These are phyloP conservation scores for Yponomeuta plumbellus DNA, from an alignment of 2,888 invertebrate species.

Conservation along the genomic window DNA sequence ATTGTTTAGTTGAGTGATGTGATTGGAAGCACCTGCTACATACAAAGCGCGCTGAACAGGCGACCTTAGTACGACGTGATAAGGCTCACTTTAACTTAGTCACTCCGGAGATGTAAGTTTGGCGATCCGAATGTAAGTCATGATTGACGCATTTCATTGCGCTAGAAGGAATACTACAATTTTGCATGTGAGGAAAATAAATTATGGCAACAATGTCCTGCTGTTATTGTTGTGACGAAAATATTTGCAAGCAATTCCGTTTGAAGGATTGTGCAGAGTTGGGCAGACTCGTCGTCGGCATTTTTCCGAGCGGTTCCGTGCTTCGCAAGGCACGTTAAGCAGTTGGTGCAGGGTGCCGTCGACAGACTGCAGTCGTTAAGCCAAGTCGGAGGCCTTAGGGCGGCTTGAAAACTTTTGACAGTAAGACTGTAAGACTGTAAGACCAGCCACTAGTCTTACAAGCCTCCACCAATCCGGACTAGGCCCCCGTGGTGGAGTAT, in stretches of 20 bases:
- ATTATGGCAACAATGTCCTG: neutral
- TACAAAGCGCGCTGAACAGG: neutral
- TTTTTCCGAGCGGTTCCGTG: too few species aligned
- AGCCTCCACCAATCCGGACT: too few species aligned
- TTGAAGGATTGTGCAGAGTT: neutral
- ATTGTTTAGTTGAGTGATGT: neutral
- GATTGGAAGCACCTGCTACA: neutral
- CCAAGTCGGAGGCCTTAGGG: too few species aligned
- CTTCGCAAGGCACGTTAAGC: too few species aligned
- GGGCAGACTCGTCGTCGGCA: neutral
- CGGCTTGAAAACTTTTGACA: too few species aligned
- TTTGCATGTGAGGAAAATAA: slow-evolving; percentile 5
- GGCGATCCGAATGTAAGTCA: slow-evolving; percentile 8
- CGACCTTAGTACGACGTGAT: neutral
- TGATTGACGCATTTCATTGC: slow-evolving; percentile 9
- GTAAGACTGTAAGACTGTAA: too few species aligned
- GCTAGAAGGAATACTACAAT: slow-evolving; percentile 2
- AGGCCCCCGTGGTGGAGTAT: too few species aligned
- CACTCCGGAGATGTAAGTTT: neutral
- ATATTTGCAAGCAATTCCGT: slow-evolving; percentile 1
- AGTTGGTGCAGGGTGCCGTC: too few species aligned
- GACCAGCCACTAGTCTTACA: too few species aligned
- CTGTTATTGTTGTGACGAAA: neutral
- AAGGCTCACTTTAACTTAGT: neutral
- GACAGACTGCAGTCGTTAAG: too few species aligned